Base-by-base conservation (phyloP, 92 coral and sea anemone genomes). In the Muricea muricata region DNA sequence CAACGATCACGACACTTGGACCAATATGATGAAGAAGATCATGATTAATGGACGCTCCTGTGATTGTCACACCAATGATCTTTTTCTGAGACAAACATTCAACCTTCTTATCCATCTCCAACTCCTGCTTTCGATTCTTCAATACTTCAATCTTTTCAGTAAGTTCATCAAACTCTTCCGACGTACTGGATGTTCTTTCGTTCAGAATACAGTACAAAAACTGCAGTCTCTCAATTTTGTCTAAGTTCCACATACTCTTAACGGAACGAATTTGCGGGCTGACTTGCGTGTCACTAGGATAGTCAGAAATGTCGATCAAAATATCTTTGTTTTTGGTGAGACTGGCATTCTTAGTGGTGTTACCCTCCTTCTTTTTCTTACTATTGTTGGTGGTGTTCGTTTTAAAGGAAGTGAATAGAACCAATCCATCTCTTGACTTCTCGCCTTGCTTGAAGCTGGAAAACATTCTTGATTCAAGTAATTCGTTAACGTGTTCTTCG, bases 41-140 rank as follows among this genome's bases (percentile, higher is more conserved):
- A 32, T 81, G 85, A 71, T 81, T 34, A 45, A 72, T 81, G 23
- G 92, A 89, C 57, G 92, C 92, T 52, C 92, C 92, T 85, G 57
- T 42, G n/a, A 48, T 7, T 21, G 45, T 14, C 65, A 84, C 31
- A 72, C 65, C 85, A 11, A 80, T 57, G 33, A 80, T 80, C 85
- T 80, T 80, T 69, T 80, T 80, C 56, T 30, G 20, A 13, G 33
- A 25, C 35, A 80, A 18, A 7, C 65, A 8, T 21, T 42, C 55
- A 6, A 80, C 33, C 25, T 80, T 80, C 12, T 42, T n/a, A 23
- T 37, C n/a, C 75, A 68, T 68, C 18, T 68, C 75, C 11, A 68
- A 13, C 18, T 68, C 75, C 20, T 68, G 17, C n/a, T 68, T 68
- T 32, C 75, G 45, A 12, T 68, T 68, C 75, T 68, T 68, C 28